Evolutionary conservation across 2,113 vertebrate genomes (phyloP), one percentile per base, ranked within the genome.

Genomic region (Philantomba maxwellii): DNA sequence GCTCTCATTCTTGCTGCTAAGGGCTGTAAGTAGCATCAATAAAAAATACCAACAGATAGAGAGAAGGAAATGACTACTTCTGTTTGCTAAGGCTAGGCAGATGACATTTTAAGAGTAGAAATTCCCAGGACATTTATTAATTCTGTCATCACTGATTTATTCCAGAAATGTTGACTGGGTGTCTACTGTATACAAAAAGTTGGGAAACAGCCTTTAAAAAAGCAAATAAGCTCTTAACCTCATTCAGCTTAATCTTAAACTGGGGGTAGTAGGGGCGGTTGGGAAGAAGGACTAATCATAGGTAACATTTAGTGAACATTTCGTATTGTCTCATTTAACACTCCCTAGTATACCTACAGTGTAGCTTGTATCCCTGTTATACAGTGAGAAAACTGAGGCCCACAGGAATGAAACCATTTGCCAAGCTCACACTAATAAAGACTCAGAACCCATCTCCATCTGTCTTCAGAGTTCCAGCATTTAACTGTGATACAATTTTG

Each of bases 31-130:
- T 39, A 45, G 30, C 7, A 19, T 84, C 28, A 36, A 84, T 75
- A 16, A 53, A 91, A 89, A 81, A 75, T 58, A 5, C n/a, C 75
- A 92, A 28, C 3, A 78, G 33, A 39, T 75, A 84, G 66, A 97
- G 33, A 94, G 51, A 80, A 92, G 19, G 58, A 80, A 84, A 81
- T 80, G 57, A 89, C 90, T 92, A 45, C 70, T 83, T 87, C 19
- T 94, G 66, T 95, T 94, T 95, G 66, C 39, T 85, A 85, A 75
- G n/a, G 21, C 47, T 92, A 85, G 19, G 86, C 25, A 84, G 77
- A 47, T 90, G 75, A 96, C 43, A 60, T 80, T 77, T 77, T 36
- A 88, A 77, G 58, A 94, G 19, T 3, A 83, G 47, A 77, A 83
- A 80, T 95, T 89, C 64, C 23, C 49, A 33, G 87, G 30, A 95